Evolutionary conservation across 2,113 vertebrate species (phyloP), one percentile per base, ranked within the genome.

Genomic region (Ceuthmochares aereus): DNA sequence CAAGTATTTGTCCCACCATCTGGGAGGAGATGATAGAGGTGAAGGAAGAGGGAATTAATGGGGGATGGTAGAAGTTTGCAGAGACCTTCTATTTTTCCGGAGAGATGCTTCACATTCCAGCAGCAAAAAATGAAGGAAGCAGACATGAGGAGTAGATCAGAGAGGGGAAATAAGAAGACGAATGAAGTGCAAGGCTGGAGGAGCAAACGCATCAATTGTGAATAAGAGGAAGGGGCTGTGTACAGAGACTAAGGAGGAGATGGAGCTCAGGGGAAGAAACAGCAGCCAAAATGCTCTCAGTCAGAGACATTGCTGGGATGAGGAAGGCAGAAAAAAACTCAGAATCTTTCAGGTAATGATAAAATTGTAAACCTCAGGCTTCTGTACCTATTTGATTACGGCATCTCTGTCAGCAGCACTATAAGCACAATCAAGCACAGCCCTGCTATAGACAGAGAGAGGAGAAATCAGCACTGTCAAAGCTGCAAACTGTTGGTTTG

Each of bases 101-200:
- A 96, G 68, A 40, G 85, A 96, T 91, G 87, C 75, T 96, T 93
- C 90, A 91, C 87, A 94, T 94, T 96, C 90, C 90, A 91, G 63
- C 84, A 96, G 87, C 72, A 95, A 91, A 49, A 95, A 96, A 76
- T 55, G 81, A 90, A 96, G 91, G 91, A 94, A 96, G 59, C 1
- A 11, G 87, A 93, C 85, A 88, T 94, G 92, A 96, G 95, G 90
- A 91, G 84, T 55, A 93, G 72, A 94, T 93, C 91, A 96, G 92
- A 91, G 84, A 95, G 70, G 85, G 91, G 90, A 96, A 97, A 77
- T 75, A 91, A 88, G 70, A 93, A 95, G 96, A 96, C 80, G 85
- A 82, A 96, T 97, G 95, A 97, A 96, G 94, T 97, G 95, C 72
- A 95, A 94, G 63, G 78, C 91, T 96, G 79, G 95, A 96, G 68